These are phyloP conservation scores for Ophiothrix spiculata DNA, from an alignment of 35 echinoderm and acorn worm genomes.

Conservation along the genomic window DNA sequence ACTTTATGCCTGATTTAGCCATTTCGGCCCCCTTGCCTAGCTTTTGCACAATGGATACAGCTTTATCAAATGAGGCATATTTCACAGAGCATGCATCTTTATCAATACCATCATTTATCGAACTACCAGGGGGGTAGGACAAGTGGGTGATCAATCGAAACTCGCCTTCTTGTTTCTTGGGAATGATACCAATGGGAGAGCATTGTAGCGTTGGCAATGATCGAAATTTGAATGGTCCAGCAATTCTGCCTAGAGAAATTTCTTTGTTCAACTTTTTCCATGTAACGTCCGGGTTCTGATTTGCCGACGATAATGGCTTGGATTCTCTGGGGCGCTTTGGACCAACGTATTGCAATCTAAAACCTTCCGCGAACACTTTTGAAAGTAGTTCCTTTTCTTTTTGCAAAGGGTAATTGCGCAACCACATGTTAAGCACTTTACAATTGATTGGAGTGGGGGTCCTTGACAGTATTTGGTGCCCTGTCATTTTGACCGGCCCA, in stretches of 20 bases:
- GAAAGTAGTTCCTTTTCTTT: neutral
- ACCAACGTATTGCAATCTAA: neutral
- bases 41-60: neutral
- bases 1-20: constrained; percentile 49
- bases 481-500: too few species aligned
- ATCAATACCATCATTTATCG: constrained; percentile 40
- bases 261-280: constrained; percentile 2
- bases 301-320: neutral
- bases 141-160: constrained; percentile 39
- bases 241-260: constrained; percentile 31
- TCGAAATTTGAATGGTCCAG: constrained; percentile 12
- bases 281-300: neutral
- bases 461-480: neutral
- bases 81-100: neutral
- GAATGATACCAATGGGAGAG: constrained; percentile 38
- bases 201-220: constrained; percentile 35
- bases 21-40: neutral
- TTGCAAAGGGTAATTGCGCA: neutral
- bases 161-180: constrained; percentile 7
- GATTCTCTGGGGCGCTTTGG: neutral
- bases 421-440: neutral
- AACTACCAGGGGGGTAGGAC: constrained; percentile 8
- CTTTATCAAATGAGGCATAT: constrained; percentile 31
- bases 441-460: constrained; percentile 30
- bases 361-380: neutral